Conservation (phyloP, 1,140 invertebrate genomes). For the Drosophila pseudoananassae region DNA sequence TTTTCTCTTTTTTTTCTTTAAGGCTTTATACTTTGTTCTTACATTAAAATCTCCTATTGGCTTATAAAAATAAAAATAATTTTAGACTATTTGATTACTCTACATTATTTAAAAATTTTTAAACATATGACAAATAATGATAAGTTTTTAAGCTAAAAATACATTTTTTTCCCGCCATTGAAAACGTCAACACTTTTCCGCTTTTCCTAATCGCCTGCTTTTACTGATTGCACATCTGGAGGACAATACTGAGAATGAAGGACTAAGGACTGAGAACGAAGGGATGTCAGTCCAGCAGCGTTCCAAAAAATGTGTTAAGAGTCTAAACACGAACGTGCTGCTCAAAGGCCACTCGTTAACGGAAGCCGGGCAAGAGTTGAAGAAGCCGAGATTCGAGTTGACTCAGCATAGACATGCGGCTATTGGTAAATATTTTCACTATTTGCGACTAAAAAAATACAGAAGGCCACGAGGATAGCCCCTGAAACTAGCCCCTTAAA, state of each 20-base stretch:
- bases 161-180: not conserved
- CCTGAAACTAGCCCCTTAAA: slow-evolving; percentile 47
- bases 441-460: slow-evolving; percentile 51
- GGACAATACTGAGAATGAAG: slow-evolving; percentile 6
- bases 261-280: slow-evolving; percentile 7
- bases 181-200: not conserved
- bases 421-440: slow-evolving; percentile 78
- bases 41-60: no score
- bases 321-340: slow-evolving; percentile 79
- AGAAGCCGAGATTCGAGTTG: not conserved
- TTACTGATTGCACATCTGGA: slow-evolving; percentile 68
- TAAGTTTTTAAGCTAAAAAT: no score
- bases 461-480: slow-evolving; percentile 3
- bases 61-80: no score
- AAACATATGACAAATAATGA: no score
- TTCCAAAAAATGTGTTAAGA: slow-evolving; percentile 76
- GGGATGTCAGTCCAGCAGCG: slow-evolving; percentile 31
- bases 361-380: slow-evolving; percentile 20
- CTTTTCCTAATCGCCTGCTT: not conserved
- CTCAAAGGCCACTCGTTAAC: slow-evolving; percentile 80
- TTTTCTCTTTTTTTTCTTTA: no score
- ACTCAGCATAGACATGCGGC: slow-evolving; percentile 40
- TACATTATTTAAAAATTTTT: no score
- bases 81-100: no score
- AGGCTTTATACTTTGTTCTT: no score